Evolutionary conservation across 2,797 vertebrate genomes (phyloP), one percentile per base, ranked within the genome.

Genomic region (Emys orbicularis): DNA sequence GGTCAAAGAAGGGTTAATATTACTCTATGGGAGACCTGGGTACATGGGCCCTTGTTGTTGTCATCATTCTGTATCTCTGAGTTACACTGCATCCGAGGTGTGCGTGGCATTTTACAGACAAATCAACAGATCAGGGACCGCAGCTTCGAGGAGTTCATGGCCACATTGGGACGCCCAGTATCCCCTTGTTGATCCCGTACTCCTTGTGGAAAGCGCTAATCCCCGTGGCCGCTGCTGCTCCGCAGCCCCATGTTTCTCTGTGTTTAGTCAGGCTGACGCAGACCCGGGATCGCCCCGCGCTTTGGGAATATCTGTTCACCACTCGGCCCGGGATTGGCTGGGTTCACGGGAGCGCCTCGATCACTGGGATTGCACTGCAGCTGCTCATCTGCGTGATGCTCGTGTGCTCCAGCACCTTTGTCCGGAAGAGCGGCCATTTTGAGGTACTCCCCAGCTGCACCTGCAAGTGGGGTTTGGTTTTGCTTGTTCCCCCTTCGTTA

Each of bases 371-470:
- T 5, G 34, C 98, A 0, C 98, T 99, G 10, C 98, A 99, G 98
- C 86, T 98, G 5, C 92, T 99, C 21, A 98, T 99, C 95, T 92
- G 96, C 49, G 87, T 99, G 91, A 98, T 99, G 98, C 97, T 98
- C 5, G 68, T 98, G 57, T 99, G 99, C 97, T 99, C 99, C 98
- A 98, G 98, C 97, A 97, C 99, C 12, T 99, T 99, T 1, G 94
- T 99, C 23, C 98, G 99, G 2, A 98, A 98, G 90, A 98, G 99
- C 0, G 99, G 99, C 11, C 99, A 99, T 97, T 99, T 99, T 31
- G 98, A 99, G 98, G 99, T 99, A 81, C 54, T 1, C 2, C 13
- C 31, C 65, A 15, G 18, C n/a, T 37, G 29, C 47, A 27, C 68
- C 91, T 84, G 6, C 44, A 12, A 34, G 27, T 13, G 41, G 72